Base-by-base conservation (phyloP, 2,888 invertebrate genomes). In the Eumacrocentrus americanus region DNA sequence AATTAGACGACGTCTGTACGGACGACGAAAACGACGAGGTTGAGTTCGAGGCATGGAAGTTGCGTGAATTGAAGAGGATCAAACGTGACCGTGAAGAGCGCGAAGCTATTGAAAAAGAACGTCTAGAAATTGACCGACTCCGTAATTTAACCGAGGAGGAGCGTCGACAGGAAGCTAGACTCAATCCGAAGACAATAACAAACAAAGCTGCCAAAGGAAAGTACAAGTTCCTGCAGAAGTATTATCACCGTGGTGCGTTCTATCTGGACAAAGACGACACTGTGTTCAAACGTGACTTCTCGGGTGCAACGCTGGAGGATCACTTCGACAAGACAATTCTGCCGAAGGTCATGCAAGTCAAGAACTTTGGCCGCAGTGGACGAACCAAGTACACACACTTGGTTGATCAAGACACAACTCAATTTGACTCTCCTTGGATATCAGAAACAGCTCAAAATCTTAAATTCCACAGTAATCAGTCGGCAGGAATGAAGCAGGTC, bases 331-430 rank as follows among this genome's bases (percentile, higher is more conserved):
- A 99, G 83, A 96, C 98, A 23, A 93, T 98, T 68, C 81, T 99
- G 64, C 99, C 99, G 1, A 98, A 98, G 85, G 98, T 99, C 70
- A 99, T 99, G 98, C 98, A 98, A 88, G 99, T 99, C 42, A 99
- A 99, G 84, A 98, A 99, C 83, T 99, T 99, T 82, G 99, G 99
- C 9, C 90, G 98, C 1, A 98, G 98, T 52, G 98, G 98, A 3
- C 88, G 99, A 54, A 98, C 99, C 0, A 99, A 99, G 78, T 99
- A 99, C 82, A 99, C 99, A 0, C 99, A 99, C 83, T 84, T 99
- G 75, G 98, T 99, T 0, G 98, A 98, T 82, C 99, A 99, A 81
- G 99, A 99, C 77, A 99, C 98, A 0, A 99, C 99, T 0, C 93
- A 94, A 76, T 96, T 96, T 74, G 97, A 98, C 78, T 96, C 97